Evolutionary conservation across 2,888 invertebrate species (phyloP), one percentile per base, ranked within the genome.

Genomic region (Lysandra coridon): DNA sequence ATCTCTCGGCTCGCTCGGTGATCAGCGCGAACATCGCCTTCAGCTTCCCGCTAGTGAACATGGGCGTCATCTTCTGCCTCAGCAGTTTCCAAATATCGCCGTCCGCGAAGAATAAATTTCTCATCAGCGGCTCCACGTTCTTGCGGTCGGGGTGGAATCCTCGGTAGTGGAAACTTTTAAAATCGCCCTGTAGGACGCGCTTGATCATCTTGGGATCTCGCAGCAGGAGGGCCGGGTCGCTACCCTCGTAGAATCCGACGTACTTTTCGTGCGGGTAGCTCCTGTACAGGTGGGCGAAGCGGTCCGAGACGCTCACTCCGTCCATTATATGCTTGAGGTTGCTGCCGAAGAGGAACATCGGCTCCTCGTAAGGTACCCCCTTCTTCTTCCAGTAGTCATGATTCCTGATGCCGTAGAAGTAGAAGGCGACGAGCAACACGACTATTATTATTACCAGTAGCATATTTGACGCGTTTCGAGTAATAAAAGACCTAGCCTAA

Each of bases 11-110:
- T 53, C 89, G 87, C 81, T 88, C 89, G 74, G 87, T 86, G 33
- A 91, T 86, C 79, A 92, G 85, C 33, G 90, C 90, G 81, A 91
- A 91, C 91, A 92, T 91, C 49, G 89, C 90, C 75, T 86, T 87
- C 75, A 91, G 85, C 84, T 90, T 91, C 37, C 90, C 89, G 77
- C 87, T 88, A 7, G 89, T 88, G 83, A 92, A 92, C 1, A 90
- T 88, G 2, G 89, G 88, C 40, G 91, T 91, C 85, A 92, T 87
- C 78, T 90, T 87, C 84, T 90, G 88, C 14, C 92, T 86, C 80
- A 92, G 83, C 82, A 90, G 82, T 73, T 87, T 86, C 92, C 92
- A 92, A 73, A 88, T 79, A 30, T 91, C 91, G 0, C 91, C 91
- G 79, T 90, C 91, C 23, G 89, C 89, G 75, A 90, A 88, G 23